phyloP scores from a whole-genome alignment of 2,797 vertebrate species.

The Cryptoprocta ferox region DNA sequence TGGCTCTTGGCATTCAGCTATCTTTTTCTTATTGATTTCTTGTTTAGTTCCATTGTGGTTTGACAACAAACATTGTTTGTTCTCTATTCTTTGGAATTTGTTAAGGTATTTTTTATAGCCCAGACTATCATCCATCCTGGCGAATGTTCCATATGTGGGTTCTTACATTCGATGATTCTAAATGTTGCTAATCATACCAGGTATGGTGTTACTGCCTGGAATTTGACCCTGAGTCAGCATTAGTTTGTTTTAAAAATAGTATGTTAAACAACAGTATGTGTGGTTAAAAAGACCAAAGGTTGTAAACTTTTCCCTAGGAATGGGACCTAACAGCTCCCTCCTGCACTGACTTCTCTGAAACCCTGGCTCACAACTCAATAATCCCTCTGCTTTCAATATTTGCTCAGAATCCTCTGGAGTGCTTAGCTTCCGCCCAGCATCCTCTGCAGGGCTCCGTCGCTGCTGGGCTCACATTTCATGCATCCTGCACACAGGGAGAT shows the following conservation, averaged over 20 bases:
- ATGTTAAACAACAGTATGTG: neutral
- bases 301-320: neutral
- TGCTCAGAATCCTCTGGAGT: constrained; percentile 42
- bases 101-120: neutral
- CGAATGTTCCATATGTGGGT: neutral
- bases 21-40: neutral
- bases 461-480: constrained; percentile 63
- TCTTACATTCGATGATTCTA: neutral
- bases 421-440: neutral
- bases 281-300: neutral
- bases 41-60: neutral
- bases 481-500: constrained; percentile 31
- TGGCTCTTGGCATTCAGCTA: neutral
- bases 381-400: constrained; percentile 45
- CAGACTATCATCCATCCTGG: neutral
- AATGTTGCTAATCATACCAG: constrained; percentile 16
- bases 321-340: neutral
- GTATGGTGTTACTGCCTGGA: constrained; percentile 12
- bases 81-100: neutral
- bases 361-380: constrained; percentile 15
- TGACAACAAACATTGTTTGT: neutral
- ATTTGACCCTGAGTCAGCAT: neutral
- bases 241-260: constrained; percentile 57
- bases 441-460: constrained; percentile 36
- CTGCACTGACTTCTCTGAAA: neutral